These are phyloP conservation scores for Apoda limacodes DNA, from an alignment of 2,888 invertebrate genomes.

Conservation along the genomic window DNA sequence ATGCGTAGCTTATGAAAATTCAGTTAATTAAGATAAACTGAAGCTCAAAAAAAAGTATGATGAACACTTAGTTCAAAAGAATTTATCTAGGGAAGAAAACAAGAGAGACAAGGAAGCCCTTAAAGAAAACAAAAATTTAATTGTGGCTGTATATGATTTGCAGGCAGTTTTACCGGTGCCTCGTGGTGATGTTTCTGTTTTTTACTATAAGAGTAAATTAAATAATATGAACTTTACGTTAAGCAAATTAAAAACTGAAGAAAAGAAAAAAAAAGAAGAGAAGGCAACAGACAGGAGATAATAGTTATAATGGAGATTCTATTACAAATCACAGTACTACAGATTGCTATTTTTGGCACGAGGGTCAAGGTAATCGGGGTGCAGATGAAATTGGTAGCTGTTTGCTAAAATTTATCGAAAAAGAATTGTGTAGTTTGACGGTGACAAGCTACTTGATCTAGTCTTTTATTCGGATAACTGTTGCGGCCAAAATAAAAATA, in stretches of 20 bases:
- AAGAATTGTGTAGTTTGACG: slow-evolving; percentile 2
- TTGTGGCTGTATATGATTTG: no score
- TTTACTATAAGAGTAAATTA: slow-evolving; percentile 5
- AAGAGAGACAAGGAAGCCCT: slow-evolving; percentile 3
- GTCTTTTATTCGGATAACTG: slow-evolving; percentile 6
- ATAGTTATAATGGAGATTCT: slow-evolving; percentile 1
- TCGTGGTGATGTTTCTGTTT: slow-evolving; percentile 5
- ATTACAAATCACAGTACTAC: slow-evolving; percentile 7
- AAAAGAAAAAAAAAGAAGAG: no score
- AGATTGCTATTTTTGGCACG: slow-evolving; percentile 9
- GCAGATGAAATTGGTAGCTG: slow-evolving; percentile 8
- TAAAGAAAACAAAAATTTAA: no score
- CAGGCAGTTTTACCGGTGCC: slow-evolving; percentile 6
- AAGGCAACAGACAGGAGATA: no score
- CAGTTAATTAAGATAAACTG: slow-evolving; percentile 2
- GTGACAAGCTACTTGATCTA: slow-evolving; percentile 2
- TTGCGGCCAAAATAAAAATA: slow-evolving; percentile 8
- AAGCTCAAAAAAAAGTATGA: slow-evolving; percentile 2
- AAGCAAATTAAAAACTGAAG: no score
- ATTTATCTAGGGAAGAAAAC: slow-evolving; percentile 5
- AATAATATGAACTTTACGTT: no score
- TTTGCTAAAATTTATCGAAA: slow-evolving; percentile 6
- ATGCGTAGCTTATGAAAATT: slow-evolving; percentile 7
- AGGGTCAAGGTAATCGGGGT: slow-evolving; percentile 6
- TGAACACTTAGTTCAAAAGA: slow-evolving; percentile 3